Percentiles rank a stretch among this genome's conserved stretches.
phyloP scores from a whole-genome alignment of 2,113 vertebrate genomes.

The Stigmatopora argus region DNA sequence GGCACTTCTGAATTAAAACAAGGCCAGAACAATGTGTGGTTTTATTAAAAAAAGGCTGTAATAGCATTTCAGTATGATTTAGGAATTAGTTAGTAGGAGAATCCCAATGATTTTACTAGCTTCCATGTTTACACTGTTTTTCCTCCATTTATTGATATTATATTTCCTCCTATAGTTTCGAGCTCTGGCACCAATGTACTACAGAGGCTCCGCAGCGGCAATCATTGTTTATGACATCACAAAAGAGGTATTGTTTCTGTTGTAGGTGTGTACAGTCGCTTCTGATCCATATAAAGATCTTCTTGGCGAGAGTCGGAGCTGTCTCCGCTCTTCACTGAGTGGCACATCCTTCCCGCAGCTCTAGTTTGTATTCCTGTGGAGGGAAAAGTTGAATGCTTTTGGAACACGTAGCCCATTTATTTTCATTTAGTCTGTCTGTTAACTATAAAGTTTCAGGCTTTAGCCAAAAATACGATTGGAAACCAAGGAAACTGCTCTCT shows the following conservation, averaged over 20 bases:
- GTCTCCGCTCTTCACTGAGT: not conserved
- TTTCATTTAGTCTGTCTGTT: not conserved
- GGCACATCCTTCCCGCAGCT: not conserved
- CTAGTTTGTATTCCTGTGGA: not conserved
- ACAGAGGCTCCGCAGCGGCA: conserved; percentile 93
- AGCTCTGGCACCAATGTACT: conserved; percentile 97
- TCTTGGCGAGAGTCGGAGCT: not conserved
- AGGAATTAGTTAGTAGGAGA: not conserved
- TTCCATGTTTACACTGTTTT: not conserved
- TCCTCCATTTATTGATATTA: not conserved
- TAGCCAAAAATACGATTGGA: not conserved
- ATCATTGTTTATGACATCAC: conserved; percentile 98
- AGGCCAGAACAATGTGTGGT: conserved; percentile 16
- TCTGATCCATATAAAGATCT: not conserved
- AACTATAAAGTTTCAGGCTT: not conserved
- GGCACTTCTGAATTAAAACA: conserved; percentile 27
- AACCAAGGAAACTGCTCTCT: not conserved
- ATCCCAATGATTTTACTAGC: not conserved
- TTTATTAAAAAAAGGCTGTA: not conserved
- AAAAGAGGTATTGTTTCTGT: conserved; percentile 80
- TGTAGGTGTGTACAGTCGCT: not conserved
- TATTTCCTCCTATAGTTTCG: conserved; percentile 77
- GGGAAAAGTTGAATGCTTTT: not conserved
- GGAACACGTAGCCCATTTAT: not conserved
- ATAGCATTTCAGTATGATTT: not conserved